Conservation (phyloP, 2,113 vertebrate species). For the Cisticola juncidis region DNA sequence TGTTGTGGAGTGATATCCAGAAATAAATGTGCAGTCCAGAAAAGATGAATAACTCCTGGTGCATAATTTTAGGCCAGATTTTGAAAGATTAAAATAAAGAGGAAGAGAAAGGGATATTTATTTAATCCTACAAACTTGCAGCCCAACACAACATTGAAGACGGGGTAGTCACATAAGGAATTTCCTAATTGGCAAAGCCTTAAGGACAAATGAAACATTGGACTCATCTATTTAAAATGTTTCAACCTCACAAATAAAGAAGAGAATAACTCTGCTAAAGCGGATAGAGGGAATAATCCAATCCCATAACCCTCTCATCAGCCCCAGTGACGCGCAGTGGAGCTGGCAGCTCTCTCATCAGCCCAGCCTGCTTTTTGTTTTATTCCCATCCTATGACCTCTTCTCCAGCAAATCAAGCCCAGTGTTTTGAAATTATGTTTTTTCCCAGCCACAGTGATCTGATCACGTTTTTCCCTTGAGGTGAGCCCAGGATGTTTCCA, state of each 20-base stretch:
- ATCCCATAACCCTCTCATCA: slow-evolving; percentile 76
- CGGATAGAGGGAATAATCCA: slow-evolving; percentile 74
- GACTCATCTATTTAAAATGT: slow-evolving; percentile 9
- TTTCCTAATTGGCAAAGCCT: background rate
- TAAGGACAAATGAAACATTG: background rate
- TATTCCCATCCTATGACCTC: background rate
- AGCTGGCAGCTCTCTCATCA: slow-evolving; percentile 49
- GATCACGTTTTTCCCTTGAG: background rate
- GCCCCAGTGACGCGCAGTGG: slow-evolving; percentile 56
- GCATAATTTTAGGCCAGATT: background rate
- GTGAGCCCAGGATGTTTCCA: background rate
- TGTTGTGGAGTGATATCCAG: background rate
- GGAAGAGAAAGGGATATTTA: background rate
- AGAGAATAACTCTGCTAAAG: slow-evolving; percentile 50
- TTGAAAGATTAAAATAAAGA: background rate
- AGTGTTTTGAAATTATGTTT: background rate
- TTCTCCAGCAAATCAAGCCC: background rate
- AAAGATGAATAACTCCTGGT: background rate
- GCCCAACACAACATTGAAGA: background rate
- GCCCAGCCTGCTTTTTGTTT: background rate
- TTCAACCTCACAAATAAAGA: slow-evolving; percentile 8
- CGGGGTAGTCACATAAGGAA: background rate
- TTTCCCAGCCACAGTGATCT: background rate
- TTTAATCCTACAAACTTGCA: background rate
- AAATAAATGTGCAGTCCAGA: background rate